Evolutionary conservation across 2,888 invertebrate species (phyloP), one percentile per base, ranked within the genome.

Genomic region (Dryobota labecula): DNA sequence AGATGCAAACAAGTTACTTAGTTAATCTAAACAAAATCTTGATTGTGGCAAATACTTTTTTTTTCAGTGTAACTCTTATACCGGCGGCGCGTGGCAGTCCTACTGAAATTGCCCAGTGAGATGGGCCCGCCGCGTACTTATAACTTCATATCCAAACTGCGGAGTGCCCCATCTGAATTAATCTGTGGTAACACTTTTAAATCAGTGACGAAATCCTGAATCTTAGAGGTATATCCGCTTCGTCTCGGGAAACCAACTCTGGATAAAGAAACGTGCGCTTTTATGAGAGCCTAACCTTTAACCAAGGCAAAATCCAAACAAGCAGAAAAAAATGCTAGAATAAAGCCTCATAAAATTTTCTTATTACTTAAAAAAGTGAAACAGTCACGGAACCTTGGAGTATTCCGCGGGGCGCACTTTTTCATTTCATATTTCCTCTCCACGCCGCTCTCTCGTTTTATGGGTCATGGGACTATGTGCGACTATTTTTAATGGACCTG

Each of bases 391-490:
- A 91, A 90, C 90, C 88, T 63, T 24, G 13, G 7, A 15, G 30
- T 56, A 69, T 51, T 75, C 64, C 51, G 70, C 86, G 83, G 84
- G 75, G 72, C 89, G 77, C 85, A 90, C 92, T 92, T 93, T 94
- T 92, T 90, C 91, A 91, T 88, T 92, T 93, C 92, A 92, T 94
- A 91, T 95, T 95, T 91, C 93, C 94, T 94, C 94, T 95, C 92
- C 92, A 93, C 92, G 90, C 92, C 90, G 93, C 92, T 91, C 93
- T 90, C 94, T 90, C 94, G 93, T 95, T 95, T 95, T 95, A 95
- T 95, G 95, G 96, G 96, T 96, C 95, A 96, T 94, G 92, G 92
- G 93, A 94, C 94, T 95, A 94, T 94, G 93, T 91, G 94, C 92
- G 92, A 95, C 95, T 95, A 95, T 95, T 96, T 96, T 95, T 95